Base-by-base conservation (phyloP, 2,113 vertebrate species). In the Semnornis frantzii region DNA sequence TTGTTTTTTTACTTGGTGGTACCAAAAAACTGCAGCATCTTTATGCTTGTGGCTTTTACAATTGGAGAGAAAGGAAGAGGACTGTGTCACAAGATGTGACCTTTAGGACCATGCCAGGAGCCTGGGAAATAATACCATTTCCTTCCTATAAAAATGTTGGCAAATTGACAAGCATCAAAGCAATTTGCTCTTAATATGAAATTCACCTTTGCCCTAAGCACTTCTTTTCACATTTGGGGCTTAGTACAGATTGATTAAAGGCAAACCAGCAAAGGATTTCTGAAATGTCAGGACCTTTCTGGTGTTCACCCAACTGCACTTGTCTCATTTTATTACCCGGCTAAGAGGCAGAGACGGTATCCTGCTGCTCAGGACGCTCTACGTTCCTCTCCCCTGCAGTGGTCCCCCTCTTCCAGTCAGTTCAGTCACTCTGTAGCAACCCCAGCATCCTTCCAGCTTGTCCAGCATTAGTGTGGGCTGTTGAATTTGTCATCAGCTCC, bases 211-310 rank as follows among this genome's bases (percentile, higher is more conserved):
- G 96, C 73, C 90, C 88, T 95, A 93, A 96, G 92, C 73, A 78
- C 76, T 92, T 93, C 85, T 96, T 96, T 96, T 90, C 90, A 83
- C 91, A 96, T 96, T 93, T 95, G 93, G 92, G 80, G 92, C 92
- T 96, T 92, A 93, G 88, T 90, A 72, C 60, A 72, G 76, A 94
- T 88, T 93, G 93, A 96, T 95, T 96, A 93, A 96, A 94, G 73
- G 80, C 76, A 94, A 90, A 96, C 88, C 88, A 94, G 90, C 33
- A 64, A 92, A 96, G 94, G 96, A 92, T 96, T 96, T 96, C 88
- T 92, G 90, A 96, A 96, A 95, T 96, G 96, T 96, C 94, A 96
- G 82, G 95, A 96, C 94, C 95, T 96, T 96, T 96, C 37, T 92
- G 57, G 48, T 78, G 65, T 85, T 94, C 95, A 90, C n/a, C 85